Evolutionary conservation across 2,113 vertebrate genomes (phyloP).

Genomic region (Syngnathus typhle): DNA sequence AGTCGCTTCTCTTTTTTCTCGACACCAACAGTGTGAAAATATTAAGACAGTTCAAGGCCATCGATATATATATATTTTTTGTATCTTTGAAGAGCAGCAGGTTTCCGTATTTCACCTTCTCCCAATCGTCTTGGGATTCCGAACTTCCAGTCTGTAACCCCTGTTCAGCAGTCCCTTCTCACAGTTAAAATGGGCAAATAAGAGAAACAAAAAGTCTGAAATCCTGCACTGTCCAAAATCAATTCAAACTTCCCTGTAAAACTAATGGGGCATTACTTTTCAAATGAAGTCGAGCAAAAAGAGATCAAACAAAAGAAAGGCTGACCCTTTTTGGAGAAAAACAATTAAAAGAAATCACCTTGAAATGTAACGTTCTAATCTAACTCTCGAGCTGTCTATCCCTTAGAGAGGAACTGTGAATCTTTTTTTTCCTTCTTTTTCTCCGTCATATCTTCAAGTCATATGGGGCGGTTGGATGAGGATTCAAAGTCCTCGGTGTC

Average conservation of each 20-base stretch:
- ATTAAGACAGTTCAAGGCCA: slow-evolving; percentile 81
- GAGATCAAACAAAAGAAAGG: slow-evolving; percentile 45
- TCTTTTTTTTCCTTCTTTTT: slow-evolving; percentile 41
- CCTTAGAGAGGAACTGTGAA: slow-evolving; percentile 43
- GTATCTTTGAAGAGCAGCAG: slow-evolving; percentile 77
- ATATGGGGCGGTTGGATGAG: slow-evolving; percentile 59
- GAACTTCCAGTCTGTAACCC: slow-evolving; percentile 63
- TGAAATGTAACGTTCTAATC: slow-evolving; percentile 48
- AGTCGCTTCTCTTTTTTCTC: slow-evolving; percentile 45
- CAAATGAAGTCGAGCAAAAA: slow-evolving; percentile 32
- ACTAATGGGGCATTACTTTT: slow-evolving; percentile 33
- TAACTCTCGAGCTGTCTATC: slow-evolving; percentile 25
- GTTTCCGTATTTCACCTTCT: slow-evolving; percentile 73
- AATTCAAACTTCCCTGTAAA: slow-evolving; percentile 38
- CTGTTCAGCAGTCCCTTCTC: slow-evolving; percentile 63
- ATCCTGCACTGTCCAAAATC: slow-evolving; percentile 39
- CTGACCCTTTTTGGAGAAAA: slow-evolving; percentile 59
- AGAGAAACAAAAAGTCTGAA: slow-evolving; percentile 33
- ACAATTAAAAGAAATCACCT: slow-evolving; percentile 35
- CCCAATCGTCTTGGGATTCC: slow-evolving; percentile 56
- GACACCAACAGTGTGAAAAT: slow-evolving; percentile 71
- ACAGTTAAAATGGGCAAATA: slow-evolving; percentile 46
- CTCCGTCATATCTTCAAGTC: slow-evolving; percentile 70
- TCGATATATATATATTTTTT: slow-evolving; percentile 57
- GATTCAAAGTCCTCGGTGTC: slow-evolving; percentile 64